A percentile compares a stretch with the other conserved stretches of the same genome.
Evolutionary conservation across 2,113 vertebrate genomes (phyloP).

Genomic region (Charadrius vociferus): DNA sequence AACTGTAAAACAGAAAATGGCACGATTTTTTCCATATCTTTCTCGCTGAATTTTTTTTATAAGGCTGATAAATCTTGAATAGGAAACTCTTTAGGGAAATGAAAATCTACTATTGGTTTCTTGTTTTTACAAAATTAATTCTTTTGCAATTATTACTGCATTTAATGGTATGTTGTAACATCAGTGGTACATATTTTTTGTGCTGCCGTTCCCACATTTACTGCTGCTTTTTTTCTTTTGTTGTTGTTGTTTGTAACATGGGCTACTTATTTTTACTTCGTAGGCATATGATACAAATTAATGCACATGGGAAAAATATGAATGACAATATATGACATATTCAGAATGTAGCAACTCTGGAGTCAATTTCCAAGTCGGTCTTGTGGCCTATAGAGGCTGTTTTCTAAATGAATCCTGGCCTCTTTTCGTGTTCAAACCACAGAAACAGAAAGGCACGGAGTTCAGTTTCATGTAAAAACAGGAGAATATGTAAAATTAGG

Average conservation of each 20-base stretch:
- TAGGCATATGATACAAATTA: background rate
- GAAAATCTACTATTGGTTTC: background rate
- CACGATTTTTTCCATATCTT: background rate
- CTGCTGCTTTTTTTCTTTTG: background rate
- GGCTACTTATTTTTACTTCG: background rate
- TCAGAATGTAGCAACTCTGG: background rate
- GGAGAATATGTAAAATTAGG: background rate
- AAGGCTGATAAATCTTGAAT: background rate
- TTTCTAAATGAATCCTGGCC: background rate
- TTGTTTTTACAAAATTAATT: background rate
- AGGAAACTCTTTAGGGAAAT: background rate
- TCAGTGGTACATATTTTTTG: background rate
- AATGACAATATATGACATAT: background rate
- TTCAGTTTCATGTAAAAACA: background rate
- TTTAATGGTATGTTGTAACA: background rate
- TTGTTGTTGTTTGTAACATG: background rate
- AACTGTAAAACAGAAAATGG: background rate
- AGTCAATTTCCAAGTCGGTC: background rate
- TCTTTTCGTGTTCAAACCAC: background rate
- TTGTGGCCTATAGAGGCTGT: background rate
- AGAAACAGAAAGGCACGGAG: background rate
- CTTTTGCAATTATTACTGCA: background rate
- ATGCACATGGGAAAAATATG: background rate
- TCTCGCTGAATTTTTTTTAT: background rate
- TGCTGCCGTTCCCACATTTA: background rate